Evolutionary conservation across 37 sponge, comb jelly and placozoan species (phyloP).

Genomic region (Amphimedon queenslandica): DNA sequence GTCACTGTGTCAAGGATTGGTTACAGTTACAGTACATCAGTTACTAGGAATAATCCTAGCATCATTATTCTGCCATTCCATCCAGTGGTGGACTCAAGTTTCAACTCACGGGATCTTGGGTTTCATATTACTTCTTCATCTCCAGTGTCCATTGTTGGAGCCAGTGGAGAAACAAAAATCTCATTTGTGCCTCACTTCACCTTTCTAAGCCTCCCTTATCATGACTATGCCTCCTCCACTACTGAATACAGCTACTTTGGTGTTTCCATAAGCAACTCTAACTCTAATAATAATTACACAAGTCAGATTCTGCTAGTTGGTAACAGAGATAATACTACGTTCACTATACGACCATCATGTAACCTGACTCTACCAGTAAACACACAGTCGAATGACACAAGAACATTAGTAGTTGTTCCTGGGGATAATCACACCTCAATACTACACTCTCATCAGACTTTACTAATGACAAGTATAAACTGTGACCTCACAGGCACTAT

Average conservation of each 20-base stretch:
- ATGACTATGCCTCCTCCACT: no score
- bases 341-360: neutral
- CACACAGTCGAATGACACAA: neutral
- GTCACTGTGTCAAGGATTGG: neutral
- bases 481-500: neutral
- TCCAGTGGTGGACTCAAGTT: neutral
- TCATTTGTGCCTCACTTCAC: no score
- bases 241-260: neutral
- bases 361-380: neutral
- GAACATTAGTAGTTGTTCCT: neutral
- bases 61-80: neutral
- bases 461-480: neutral
- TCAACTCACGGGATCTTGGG: neutral
- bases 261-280: neutral
- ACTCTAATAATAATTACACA: no score
- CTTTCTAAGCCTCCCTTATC: no score
- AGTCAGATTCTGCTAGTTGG: neutral
- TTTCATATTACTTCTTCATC: neutral
- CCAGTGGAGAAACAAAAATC: neutral
- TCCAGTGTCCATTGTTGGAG: neutral
- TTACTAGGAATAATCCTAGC: neutral
- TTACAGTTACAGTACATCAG: neutral
- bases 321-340: neutral
- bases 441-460: neutral
- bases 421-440: neutral